Percentiles rank a stretch among this genome's conserved stretches.
Evolutionary conservation across 1,140 invertebrate species (phyloP).

Genomic region (Drosophila kohkoa): DNA sequence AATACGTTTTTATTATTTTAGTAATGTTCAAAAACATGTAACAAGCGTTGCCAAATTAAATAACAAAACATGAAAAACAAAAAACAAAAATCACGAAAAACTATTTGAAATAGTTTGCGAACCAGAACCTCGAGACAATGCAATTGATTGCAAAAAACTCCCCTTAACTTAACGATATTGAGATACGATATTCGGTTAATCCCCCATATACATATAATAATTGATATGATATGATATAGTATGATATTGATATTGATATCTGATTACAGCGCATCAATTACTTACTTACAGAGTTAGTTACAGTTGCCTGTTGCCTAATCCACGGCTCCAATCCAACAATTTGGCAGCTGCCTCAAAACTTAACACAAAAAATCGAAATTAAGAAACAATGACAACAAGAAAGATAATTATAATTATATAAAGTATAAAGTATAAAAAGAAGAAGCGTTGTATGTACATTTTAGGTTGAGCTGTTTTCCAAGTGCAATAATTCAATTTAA

Average conservation of each 20-base stretch:
- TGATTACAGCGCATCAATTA: conserved; percentile 47
- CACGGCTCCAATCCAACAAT: conserved; percentile 8
- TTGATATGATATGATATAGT: conserved; percentile 16
- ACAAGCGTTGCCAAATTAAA: conserved; percentile 77
- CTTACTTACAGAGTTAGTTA: conserved; percentile 29
- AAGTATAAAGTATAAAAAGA: neutral
- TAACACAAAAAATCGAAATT: conserved; percentile 7
- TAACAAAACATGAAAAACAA: conserved; percentile 39
- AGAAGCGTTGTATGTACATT: conserved; percentile 14
- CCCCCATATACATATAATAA: conserved; percentile 12
- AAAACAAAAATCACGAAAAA: conserved; percentile 44
- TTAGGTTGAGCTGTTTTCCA: conserved; percentile 49
- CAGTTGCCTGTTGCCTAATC: conserved; percentile 1
- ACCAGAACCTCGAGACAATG: conserved; percentile 48
- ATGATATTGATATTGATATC: conserved; percentile 33
- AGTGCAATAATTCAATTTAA: conserved; percentile 51
- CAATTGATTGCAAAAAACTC: conserved; percentile 41
- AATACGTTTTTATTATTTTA: conserved; percentile 29
- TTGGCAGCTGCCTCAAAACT: conserved; percentile 14
- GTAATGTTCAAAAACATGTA: conserved; percentile 58
- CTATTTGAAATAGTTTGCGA: conserved; percentile 60
- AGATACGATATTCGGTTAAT: conserved; percentile 46
- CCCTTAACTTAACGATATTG: conserved; percentile 46
- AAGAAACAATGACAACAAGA: too few species aligned
- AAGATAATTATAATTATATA: conserved; percentile 4